phyloP scores from a whole-genome alignment of 1,140 invertebrate species.

The Heliothis subflexa region DNA sequence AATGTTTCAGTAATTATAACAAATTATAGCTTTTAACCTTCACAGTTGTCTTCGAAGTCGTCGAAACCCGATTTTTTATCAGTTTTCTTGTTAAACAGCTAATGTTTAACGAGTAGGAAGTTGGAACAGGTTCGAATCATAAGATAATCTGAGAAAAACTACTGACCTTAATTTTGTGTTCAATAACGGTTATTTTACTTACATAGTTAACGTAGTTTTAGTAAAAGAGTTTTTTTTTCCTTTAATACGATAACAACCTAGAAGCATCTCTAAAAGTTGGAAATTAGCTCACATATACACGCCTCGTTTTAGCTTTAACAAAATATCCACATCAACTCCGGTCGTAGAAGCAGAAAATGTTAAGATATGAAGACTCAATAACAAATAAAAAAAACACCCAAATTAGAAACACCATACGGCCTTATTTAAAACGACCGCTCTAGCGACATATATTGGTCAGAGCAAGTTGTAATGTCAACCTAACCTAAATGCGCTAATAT shows the following conservation, averaged over 20 bases:
- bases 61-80: slow-evolving; percentile 1
- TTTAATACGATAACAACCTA: too few relatives aligned
- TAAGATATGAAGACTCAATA: too few relatives aligned
- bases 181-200: background rate
- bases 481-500: slow-evolving; percentile 29
- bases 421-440: too few relatives aligned
- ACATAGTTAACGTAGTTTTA: background rate
- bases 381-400: too few relatives aligned
- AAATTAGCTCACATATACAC: background rate
- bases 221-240: too few relatives aligned
- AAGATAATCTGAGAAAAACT: slow-evolving; percentile 19
- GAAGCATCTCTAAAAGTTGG: too few relatives aligned
- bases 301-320: background rate
- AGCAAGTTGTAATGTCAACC: background rate
- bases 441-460: background rate
- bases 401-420: too few relatives aligned
- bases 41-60: background rate
- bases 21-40: slow-evolving; percentile 3
- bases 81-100: slow-evolving; percentile 1
- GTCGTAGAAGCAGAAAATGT: too few relatives aligned
- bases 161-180: background rate
- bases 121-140: background rate
- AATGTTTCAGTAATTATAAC: background rate
- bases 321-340: background rate
- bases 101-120: slow-evolving; percentile 13